These are phyloP conservation scores for Passerina amoena DNA, from an alignment of 2,113 vertebrate species.

Conservation along the genomic window DNA sequence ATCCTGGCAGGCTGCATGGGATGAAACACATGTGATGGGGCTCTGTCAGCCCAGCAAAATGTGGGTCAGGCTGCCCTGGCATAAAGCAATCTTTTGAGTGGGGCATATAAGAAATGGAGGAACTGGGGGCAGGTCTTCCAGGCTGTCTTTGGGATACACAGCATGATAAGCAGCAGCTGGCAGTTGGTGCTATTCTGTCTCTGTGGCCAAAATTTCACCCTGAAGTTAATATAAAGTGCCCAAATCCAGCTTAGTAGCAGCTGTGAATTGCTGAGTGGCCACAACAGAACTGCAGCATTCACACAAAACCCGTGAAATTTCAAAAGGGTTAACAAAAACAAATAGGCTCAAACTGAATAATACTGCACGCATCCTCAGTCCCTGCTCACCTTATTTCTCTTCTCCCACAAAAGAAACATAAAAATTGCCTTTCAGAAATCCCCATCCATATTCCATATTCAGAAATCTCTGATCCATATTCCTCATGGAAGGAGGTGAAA, in stretches of 20 bases:
- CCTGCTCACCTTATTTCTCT: background rate
- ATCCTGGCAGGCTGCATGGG: background rate
- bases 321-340: background rate
- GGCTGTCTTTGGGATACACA: background rate
- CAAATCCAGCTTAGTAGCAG: background rate
- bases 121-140: background rate
- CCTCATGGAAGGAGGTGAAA: background rate
- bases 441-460: no score
- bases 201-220: background rate
- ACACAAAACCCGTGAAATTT: background rate
- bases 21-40: background rate
- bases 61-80: background rate
- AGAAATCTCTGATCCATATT: background rate
- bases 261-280: slow-evolving; percentile 9
- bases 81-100: background rate
- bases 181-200: background rate
- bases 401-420: background rate
- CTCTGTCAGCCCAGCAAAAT: background rate
- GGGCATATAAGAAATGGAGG: background rate
- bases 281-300: fast-evolving
- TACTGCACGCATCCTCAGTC: background rate
- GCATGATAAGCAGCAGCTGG: background rate
- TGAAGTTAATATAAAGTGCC: background rate
- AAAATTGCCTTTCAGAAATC: slow-evolving; percentile 15
- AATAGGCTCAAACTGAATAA: background rate